Conservation (phyloP, 2,888 invertebrate genomes). For the Drosophila hawaiiensis region DNA sequence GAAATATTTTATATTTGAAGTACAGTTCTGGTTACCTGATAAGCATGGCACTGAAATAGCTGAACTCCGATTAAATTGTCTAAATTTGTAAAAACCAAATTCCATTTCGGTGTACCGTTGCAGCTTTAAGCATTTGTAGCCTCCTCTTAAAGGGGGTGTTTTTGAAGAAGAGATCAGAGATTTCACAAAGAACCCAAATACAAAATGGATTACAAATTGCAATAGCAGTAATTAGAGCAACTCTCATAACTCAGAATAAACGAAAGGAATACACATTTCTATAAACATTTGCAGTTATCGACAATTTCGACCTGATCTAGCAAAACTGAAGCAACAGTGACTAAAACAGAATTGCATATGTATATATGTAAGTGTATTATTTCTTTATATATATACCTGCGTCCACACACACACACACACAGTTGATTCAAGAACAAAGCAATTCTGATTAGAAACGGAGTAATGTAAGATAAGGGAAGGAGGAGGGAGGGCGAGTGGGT, state of each 20-base stretch:
- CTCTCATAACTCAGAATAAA: background rate
- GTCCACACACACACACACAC: background rate
- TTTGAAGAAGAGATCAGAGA: background rate
- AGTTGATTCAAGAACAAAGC: background rate
- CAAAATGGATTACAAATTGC: background rate
- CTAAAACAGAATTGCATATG: background rate
- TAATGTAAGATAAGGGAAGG: background rate
- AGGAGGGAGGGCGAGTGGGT: rapidly evolving
- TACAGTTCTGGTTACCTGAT: background rate
- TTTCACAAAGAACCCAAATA: background rate
- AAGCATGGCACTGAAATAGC: background rate
- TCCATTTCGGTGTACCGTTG: background rate
- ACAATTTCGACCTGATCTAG: background rate
- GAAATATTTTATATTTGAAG: background rate
- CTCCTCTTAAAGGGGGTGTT: no score
- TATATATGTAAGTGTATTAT: background rate
- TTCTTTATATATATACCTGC: background rate
- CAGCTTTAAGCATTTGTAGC: background rate
- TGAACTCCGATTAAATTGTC: background rate
- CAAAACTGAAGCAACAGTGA: background rate
- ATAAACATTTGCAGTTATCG: no score
- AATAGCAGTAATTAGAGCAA: background rate
- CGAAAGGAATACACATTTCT: background rate
- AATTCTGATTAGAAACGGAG: background rate
- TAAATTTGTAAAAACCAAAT: background rate